Evolutionary conservation across 1,140 invertebrate species (phyloP).

Genomic region (Papilio polytes): DNA sequence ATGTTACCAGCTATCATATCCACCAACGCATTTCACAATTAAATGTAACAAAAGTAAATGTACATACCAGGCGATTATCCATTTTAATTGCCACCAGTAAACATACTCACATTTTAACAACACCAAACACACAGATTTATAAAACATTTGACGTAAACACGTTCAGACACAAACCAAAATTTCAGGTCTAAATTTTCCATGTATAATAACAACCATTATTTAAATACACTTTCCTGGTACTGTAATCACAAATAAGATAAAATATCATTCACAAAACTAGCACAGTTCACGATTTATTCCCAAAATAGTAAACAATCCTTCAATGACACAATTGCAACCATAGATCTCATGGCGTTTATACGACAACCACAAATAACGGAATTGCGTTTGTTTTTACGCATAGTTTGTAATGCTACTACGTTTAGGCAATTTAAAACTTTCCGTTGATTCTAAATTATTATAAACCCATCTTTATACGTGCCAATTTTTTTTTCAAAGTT

Average conservation of each 20-base stretch:
- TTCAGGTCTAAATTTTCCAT: constrained; percentile 40
- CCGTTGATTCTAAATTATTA: not conserved
- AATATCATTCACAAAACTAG: constrained; percentile 45
- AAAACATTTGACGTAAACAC: constrained; percentile 78
- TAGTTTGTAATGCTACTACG: not conserved
- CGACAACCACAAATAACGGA: constrained; percentile 79
- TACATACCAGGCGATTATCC: constrained; percentile 43
- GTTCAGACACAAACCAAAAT: constrained; percentile 53
- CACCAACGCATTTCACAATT: not conserved
- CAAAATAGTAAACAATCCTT: constrained; percentile 80
- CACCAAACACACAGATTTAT: constrained; percentile 59
- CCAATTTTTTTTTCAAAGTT: not conserved
- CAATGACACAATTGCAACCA: constrained; percentile 80
- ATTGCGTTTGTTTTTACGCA: constrained; percentile 62
- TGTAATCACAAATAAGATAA: constrained; percentile 41
- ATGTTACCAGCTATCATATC: constrained; percentile 31
- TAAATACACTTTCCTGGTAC: constrained; percentile 41
- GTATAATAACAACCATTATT: constrained; percentile 40
- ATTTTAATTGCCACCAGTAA: constrained; percentile 42
- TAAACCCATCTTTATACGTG: not conserved
- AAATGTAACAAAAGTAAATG: constrained; percentile 23
- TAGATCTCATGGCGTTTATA: constrained; percentile 79
- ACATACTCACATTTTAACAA: constrained; percentile 46
- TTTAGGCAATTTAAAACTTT: not conserved
- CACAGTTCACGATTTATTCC: constrained; percentile 56